Percentiles rank a stretch among this genome's conserved stretches.
phyloP scores from a whole-genome alignment of 2,797 vertebrate genomes.

The Natrix natrix region DNA sequence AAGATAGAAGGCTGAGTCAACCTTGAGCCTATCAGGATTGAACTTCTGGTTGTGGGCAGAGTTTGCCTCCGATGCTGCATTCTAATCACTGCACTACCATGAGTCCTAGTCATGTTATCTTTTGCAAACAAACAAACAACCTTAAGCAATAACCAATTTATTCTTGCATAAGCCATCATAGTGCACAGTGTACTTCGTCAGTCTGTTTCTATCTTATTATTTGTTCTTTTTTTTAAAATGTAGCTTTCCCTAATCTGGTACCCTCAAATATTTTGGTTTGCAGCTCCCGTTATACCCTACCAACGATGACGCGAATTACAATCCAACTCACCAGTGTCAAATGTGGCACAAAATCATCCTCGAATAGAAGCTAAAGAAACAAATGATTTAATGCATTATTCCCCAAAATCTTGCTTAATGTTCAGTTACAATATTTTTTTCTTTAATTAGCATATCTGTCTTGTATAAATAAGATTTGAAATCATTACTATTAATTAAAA shows the following conservation, averaged over 20 bases:
- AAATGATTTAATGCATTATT: not conserved
- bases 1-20: not conserved
- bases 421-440: not conserved
- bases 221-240: no score
- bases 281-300: no score
- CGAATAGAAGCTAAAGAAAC: not conserved
- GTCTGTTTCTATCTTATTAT: not conserved
- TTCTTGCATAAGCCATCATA: not conserved
- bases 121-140: not conserved
- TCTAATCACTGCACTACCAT: not conserved
- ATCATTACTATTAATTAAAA: not conserved
- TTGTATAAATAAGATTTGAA: not conserved
- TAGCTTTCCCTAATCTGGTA: no score
- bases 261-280: no score
- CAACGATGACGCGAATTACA: not conserved
- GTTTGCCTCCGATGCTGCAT: not conserved
- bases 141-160: not conserved
- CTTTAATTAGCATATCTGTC: not conserved
- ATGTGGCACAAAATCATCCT: not conserved
- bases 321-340: not conserved
- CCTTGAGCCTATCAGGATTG: not conserved
- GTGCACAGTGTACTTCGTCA: not conserved
- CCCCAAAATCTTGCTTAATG: not conserved
- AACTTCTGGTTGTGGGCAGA: not conserved
- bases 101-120: not conserved